phyloP scores from a whole-genome alignment of 1,140 invertebrate genomes.

The Holotrichia oblita region DNA sequence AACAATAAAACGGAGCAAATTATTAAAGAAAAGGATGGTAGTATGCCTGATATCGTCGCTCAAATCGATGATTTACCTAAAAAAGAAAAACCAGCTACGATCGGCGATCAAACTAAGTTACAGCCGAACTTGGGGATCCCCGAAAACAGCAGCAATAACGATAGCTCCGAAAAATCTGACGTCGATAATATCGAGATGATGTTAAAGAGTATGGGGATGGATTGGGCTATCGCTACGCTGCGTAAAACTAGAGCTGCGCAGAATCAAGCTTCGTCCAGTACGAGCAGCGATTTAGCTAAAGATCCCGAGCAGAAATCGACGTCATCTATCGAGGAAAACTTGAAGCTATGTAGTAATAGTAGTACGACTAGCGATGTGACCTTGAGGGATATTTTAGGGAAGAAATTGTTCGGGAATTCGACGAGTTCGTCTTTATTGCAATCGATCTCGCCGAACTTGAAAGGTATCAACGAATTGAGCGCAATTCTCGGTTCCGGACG shows the following conservation, averaged over 20 bases:
- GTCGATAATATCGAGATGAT: conserved; percentile 67
- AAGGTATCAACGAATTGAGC: conserved; percentile 51
- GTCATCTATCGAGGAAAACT: conserved; percentile 63
- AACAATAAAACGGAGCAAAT: neutral
- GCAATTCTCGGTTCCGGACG: conserved; percentile 46
- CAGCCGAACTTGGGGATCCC: conserved; percentile 47
- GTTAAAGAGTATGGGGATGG: conserved; percentile 69
- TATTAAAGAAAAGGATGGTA: conserved; percentile 45
- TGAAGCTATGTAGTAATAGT: conserved; percentile 47
- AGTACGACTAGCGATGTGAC: conserved; percentile 51
- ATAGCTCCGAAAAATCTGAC: conserved; percentile 56
- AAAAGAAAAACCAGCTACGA: neutral
- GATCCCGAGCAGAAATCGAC: conserved; percentile 61
- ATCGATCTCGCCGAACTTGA: conserved; percentile 47
- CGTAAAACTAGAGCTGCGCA: conserved; percentile 67
- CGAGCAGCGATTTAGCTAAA: conserved; percentile 59
- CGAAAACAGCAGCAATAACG: conserved; percentile 59
- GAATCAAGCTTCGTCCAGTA: conserved; percentile 60
- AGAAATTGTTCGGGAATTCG: conserved; percentile 52
- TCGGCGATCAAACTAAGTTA: neutral
- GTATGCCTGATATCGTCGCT: conserved; percentile 63
- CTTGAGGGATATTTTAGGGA: conserved; percentile 52
- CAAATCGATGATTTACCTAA: conserved; percentile 53
- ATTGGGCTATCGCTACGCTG: conserved; percentile 72
- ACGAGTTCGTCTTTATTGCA: conserved; percentile 50